A percentile compares a stretch with the other conserved stretches of the same genome.
Evolutionary conservation across 2,113 vertebrate genomes (phyloP).

Genomic region (Dipodomys stephensi): DNA sequence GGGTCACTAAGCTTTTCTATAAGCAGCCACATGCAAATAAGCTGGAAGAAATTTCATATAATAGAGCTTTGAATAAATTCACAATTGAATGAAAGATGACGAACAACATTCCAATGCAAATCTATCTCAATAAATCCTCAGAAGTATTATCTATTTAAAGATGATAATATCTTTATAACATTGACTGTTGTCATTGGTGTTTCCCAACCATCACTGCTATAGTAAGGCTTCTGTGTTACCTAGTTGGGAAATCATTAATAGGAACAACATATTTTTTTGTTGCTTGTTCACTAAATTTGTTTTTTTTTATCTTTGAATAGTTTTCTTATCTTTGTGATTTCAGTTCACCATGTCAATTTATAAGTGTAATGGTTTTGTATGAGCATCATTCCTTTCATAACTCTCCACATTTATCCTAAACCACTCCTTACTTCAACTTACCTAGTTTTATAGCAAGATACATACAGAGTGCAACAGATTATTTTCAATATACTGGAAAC

Average conservation of each 20-base stretch:
- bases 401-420: too few species aligned
- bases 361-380: too few species aligned
- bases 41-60: neutral
- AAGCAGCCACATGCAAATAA: neutral
- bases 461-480: neutral
- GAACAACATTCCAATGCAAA: neutral
- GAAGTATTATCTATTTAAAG: neutral
- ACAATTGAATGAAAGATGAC: neutral
- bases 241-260: neutral
- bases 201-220: neutral
- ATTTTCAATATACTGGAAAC: neutral
- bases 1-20: neutral
- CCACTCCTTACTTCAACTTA: too few species aligned
- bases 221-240: neutral
- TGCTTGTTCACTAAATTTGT: too few species aligned
- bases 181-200: neutral
- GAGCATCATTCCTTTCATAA: too few species aligned
- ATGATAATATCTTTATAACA: neutral
- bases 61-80: neutral
- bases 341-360: too few species aligned
- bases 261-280: neutral
- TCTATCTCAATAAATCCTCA: neutral
- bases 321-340: too few species aligned
- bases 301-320: too few species aligned
- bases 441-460: too few species aligned